phyloP scores from a whole-genome alignment of 2,888 invertebrate species.

The Mylabris sibirica region DNA sequence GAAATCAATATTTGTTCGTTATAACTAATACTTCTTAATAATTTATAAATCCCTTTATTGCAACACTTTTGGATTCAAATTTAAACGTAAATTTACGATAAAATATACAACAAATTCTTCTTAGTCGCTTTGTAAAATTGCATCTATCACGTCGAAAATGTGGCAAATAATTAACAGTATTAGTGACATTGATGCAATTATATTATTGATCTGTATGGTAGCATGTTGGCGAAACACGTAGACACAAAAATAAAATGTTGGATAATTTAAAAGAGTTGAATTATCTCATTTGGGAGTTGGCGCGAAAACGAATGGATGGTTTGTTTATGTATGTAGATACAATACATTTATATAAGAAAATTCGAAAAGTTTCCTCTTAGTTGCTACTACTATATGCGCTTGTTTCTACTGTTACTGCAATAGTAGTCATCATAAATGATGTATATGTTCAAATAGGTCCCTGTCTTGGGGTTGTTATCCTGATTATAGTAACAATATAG shows the following conservation, averaged over 20 bases:
- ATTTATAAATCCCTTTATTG: background rate
- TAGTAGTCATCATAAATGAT: constrained; percentile 3
- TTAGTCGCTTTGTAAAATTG: too few relatives aligned
- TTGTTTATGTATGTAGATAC: too few relatives aligned
- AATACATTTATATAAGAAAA: background rate
- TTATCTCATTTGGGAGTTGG: background rate
- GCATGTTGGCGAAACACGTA: too few relatives aligned
- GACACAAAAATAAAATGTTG: too few relatives aligned
- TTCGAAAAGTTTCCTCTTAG: background rate
- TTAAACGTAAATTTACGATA: background rate
- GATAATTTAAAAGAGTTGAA: too few relatives aligned
- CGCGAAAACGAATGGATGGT: background rate
- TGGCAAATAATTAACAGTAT: too few relatives aligned
- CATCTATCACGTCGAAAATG: too few relatives aligned
- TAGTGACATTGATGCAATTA: too few relatives aligned
- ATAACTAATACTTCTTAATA: too few relatives aligned
- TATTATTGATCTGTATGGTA: too few relatives aligned
- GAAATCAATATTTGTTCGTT: too few relatives aligned
- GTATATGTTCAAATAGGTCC: constrained; percentile 1
- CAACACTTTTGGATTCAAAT: background rate
- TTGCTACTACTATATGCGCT: background rate
- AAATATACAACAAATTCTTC: background rate
- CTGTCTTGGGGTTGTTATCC: background rate
- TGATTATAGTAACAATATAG: background rate
- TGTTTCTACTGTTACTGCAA: background rate